Evolutionary conservation across 2,888 invertebrate species (phyloP).

Genomic region (Peribatodes rhomboidaria): DNA sequence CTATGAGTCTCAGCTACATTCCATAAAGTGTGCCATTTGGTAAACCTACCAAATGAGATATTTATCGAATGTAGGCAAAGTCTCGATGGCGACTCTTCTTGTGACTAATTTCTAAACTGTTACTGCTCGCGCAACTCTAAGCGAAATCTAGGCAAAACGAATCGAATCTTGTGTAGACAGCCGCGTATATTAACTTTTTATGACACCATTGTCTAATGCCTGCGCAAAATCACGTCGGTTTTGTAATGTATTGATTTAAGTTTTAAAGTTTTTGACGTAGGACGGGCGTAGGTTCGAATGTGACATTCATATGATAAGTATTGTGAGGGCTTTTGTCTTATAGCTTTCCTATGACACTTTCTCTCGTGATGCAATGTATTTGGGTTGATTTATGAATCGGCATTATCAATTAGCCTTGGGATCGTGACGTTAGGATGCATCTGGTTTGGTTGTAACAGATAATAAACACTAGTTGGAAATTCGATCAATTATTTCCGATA

Average conservation of each 20-base stretch:
- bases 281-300: slow-evolving; percentile 11
- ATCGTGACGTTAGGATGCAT: slow-evolving; percentile 3
- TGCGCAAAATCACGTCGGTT: neutral
- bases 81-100: too few species aligned
- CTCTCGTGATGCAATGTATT: slow-evolving; percentile 5
- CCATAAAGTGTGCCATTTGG: too few species aligned
- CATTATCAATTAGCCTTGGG: neutral
- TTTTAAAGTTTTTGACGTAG: neutral
- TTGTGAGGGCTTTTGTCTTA: slow-evolving; percentile 1
- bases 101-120: too few species aligned
- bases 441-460: neutral
- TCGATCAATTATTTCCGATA: too few species aligned
- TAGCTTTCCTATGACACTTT: slow-evolving; percentile 15
- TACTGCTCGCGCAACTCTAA: too few species aligned
- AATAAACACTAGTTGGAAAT: too few species aligned
- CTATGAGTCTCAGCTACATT: too few species aligned
- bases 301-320: slow-evolving; percentile 2
- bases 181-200: neutral
- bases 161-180: neutral
- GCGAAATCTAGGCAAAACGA: too few species aligned
- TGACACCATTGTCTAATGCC: neutral
- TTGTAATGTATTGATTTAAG: slow-evolving; percentile 4
- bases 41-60: too few species aligned
- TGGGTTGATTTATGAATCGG: slow-evolving; percentile 7
- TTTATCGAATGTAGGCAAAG: too few species aligned